Percentiles rank a stretch among this genome's conserved stretches.
Evolutionary conservation across 35 echinoderm and acorn worm genomes (phyloP).

Genomic region (Hemicentrotus pulcherrimus): DNA sequence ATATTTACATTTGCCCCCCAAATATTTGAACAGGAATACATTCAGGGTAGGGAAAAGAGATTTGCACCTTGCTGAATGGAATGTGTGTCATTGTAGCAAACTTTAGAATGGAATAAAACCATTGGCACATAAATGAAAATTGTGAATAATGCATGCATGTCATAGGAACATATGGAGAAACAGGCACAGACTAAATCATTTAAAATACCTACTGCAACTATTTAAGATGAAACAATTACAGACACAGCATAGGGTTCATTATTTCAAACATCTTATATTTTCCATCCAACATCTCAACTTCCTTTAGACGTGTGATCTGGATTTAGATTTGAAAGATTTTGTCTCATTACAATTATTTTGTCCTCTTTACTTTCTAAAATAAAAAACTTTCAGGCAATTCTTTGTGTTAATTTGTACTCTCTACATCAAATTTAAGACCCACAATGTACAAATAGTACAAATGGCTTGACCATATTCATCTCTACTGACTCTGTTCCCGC

Average conservation of each 20-base stretch:
- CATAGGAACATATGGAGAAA: not conserved
- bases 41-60: not conserved
- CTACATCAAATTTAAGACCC: too few relatives aligned
- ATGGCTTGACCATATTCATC: not conserved
- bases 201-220: not conserved
- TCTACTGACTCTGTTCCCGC: not conserved
- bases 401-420: too few relatives aligned
- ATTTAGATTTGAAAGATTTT: not conserved
- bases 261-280: not conserved
- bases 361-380: too few relatives aligned
- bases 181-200: too few relatives aligned
- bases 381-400: too few relatives aligned
- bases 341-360: not conserved
- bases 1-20: constrained; percentile 15
- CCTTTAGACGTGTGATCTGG: not conserved
- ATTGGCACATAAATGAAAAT: not conserved
- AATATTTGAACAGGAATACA: constrained; percentile 33
- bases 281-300: not conserved
- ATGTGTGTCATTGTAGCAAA: not conserved
- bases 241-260: not conserved
- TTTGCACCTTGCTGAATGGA: not conserved
- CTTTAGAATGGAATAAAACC: not conserved
- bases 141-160: not conserved
- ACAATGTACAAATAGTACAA: not conserved
- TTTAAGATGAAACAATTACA: not conserved